Evolutionary conservation across 2,888 invertebrate genomes (phyloP).

Genomic region (Koerneria pararmatus): DNA sequence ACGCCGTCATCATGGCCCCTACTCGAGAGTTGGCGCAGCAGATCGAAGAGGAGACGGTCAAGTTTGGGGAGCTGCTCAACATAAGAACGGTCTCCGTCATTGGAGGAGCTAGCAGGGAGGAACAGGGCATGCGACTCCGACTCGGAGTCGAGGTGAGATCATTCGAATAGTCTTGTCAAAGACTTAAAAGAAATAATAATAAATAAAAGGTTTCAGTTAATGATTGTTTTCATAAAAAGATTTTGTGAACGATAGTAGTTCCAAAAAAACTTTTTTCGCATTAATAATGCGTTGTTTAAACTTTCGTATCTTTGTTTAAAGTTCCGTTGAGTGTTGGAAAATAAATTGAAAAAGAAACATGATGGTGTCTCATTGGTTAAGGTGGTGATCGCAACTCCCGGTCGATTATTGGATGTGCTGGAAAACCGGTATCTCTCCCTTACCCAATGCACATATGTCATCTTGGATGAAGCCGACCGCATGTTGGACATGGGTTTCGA

Average conservation of each 20-base stretch:
- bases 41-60: slow-evolving; percentile 96
- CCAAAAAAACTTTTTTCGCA: no score
- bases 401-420: slow-evolving; percentile 94
- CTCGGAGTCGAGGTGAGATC: slow-evolving; percentile 82
- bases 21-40: slow-evolving; percentile 69
- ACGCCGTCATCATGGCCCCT: slow-evolving; percentile 96
- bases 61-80: slow-evolving; percentile 82
- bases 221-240: slow-evolving; percentile 6
- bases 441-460: slow-evolving; percentile 95
- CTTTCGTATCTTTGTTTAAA: no score
- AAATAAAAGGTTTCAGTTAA: slow-evolving; percentile 11
- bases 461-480: slow-evolving; percentile 78
- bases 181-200: background rate
- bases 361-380: no score
- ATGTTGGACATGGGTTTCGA: slow-evolving; percentile 99
- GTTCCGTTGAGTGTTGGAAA: no score
- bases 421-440: slow-evolving; percentile 90
- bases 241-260: background rate
- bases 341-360: background rate
- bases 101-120: slow-evolving; percentile 88
- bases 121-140: slow-evolving; percentile 76
- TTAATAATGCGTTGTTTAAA: no score
- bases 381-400: slow-evolving; percentile 98
- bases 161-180: background rate
- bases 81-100: slow-evolving; percentile 86